Evolutionary conservation across 2,113 vertebrate genomes (phyloP).

Genomic region (Neomonachus schauinslandi): DNA sequence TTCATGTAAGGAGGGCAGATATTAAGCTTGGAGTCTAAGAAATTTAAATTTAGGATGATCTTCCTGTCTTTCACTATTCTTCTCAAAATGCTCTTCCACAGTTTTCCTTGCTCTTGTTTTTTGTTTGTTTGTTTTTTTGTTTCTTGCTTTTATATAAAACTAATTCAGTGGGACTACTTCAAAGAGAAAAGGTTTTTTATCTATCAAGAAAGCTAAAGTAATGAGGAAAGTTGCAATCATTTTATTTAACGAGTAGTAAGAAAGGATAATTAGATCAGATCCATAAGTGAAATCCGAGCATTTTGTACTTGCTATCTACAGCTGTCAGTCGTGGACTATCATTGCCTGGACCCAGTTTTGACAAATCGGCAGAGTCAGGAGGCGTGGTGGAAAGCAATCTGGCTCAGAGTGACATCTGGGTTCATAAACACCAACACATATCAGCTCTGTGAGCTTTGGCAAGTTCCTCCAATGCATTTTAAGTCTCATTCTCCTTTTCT

Average conservation of each 20-base stretch:
- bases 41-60: background rate
- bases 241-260: background rate
- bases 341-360: background rate
- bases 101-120: background rate
- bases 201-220: background rate
- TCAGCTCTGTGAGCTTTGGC: background rate
- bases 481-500: background rate
- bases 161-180: background rate
- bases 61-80: background rate
- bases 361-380: background rate
- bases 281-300: background rate
- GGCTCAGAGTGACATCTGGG: background rate
- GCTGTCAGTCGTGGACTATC: background rate
- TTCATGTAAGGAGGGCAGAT: background rate
- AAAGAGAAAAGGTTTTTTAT: background rate
- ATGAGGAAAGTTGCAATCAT: background rate
- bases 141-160: background rate
- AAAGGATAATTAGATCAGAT: background rate
- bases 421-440: background rate
- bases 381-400: background rate
- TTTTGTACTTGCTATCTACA: background rate
- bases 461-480: background rate
- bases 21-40: background rate
- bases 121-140: background rate
- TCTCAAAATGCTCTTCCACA: background rate